phyloP scores from a whole-genome alignment of 2,888 invertebrate genomes.

The Drosophila parthenogenetica region DNA sequence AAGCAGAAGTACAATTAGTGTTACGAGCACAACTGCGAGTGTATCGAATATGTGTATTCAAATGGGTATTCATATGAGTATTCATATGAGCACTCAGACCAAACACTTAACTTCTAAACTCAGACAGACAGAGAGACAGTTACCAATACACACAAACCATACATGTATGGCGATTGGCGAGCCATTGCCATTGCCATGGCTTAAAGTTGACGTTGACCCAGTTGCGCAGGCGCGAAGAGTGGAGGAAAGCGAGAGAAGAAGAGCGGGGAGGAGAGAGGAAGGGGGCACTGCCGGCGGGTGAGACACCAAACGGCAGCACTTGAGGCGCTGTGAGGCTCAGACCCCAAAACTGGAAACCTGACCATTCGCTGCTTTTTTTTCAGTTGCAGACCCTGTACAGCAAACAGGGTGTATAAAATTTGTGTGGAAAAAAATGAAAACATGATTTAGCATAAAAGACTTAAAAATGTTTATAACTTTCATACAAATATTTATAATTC shows the following conservation, averaged over 20 bases:
- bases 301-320: conserved; percentile 41
- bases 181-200: conserved; percentile 60
- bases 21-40: conserved; percentile 23
- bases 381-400: neutral
- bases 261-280: no score
- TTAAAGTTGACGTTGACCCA: conserved; percentile 67
- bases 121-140: conserved; percentile 57
- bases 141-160: conserved; percentile 8
- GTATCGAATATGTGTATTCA: conserved; percentile 5
- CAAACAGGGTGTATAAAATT: neutral
- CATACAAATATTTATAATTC: no score
- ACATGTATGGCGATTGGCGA: conserved; percentile 28
- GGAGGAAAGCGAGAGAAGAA: neutral
- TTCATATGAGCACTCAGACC: conserved; percentile 34
- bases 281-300: conserved; percentile 20
- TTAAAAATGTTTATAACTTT: no score
- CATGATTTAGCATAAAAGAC: no score
- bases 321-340: conserved; percentile 49
- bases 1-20: conserved; percentile 63
- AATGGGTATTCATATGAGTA: conserved; percentile 16
- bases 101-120: conserved; percentile 46
- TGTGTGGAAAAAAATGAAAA: neutral
- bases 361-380: conserved; percentile 24
- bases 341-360: conserved; percentile 76
- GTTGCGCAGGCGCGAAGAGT: conserved; percentile 62